These are phyloP conservation scores for Mechanitis mazaeus DNA, from an alignment of 2,888 invertebrate genomes.

Conservation along the genomic window DNA sequence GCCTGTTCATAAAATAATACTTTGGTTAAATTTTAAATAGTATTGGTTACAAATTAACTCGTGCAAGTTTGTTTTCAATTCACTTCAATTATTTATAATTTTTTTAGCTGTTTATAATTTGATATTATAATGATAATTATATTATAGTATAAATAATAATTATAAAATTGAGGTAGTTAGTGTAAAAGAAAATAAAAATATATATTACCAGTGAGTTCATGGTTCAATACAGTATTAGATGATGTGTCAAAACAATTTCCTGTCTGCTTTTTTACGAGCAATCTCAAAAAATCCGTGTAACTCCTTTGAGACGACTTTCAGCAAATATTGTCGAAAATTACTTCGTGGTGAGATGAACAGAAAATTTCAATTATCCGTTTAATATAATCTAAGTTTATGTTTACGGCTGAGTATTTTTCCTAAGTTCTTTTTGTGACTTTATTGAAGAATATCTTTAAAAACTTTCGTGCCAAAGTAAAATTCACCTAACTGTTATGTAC, in stretches of 20 bases:
- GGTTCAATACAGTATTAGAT: constrained; percentile 44
- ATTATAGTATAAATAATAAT: too few species aligned
- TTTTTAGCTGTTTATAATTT: too few species aligned
- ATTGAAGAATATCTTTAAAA: not conserved
- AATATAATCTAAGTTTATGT: not conserved
- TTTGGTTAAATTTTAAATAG: too few species aligned
- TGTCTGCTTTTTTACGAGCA: constrained; percentile 47
- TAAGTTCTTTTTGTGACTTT: not conserved
- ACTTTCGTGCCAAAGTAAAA: constrained; percentile 13
- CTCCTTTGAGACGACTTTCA: constrained; percentile 12
- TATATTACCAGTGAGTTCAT: constrained; percentile 7
- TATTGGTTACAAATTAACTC: too few species aligned
- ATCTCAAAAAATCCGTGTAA: constrained; percentile 48
- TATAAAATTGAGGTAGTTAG: too few species aligned
- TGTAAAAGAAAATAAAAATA: not conserved
- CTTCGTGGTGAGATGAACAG: constrained; percentile 2
- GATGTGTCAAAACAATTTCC: constrained; percentile 57
- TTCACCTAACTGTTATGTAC: constrained; percentile 9
- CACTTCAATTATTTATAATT: too few species aligned
- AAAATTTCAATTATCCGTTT: not conserved
- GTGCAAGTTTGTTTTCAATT: too few species aligned
- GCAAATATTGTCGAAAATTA: constrained; percentile 13
- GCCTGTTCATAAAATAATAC: too few species aligned
- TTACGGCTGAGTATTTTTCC: not conserved
- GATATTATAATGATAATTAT: too few species aligned